Base-by-base conservation (phyloP, 2,888 invertebrate species). In the Sinhomidia bicolor region DNA sequence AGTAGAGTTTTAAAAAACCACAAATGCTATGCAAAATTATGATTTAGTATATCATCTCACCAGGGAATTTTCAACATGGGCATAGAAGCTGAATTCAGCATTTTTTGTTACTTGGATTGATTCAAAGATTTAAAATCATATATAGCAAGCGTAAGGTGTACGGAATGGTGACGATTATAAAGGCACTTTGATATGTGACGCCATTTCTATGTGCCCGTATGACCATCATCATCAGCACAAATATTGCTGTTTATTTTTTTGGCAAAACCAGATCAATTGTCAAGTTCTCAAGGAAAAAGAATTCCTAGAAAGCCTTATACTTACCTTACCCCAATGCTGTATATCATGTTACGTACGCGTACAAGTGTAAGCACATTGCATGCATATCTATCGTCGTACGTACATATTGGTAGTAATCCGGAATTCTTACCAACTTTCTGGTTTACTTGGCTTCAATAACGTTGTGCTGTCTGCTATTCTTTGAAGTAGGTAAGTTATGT, bases 241-340 rank as follows among this genome's bases (percentile, higher is more conserved):
- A 1, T 23, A 54, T 68, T 68, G 47, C 71, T 44, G 20, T 71
- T 71, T 20, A 32, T 26, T 44, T 41, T 71, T 71, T 20, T 0
- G 20, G 23, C 44, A 44, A 44, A 71, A 71, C 1, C 9, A 17
- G 20, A 47, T 71, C 71, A 47, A 71, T 71, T 71, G 44, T 44
- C 71, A 71, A 71, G 65, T 54, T 81, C 26, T 29, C 65, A 81
- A 68, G 62, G 20, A 60, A 65, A 57, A 29, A 51, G n/a, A 20
- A 82, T 82, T 82, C 23, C 32, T 23, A 26, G 51, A 51, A 29
- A 51, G 29, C 65, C 54, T 71, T 17, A 1, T 65, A 68, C 79
- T 20, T 79, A 68, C 81, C 81, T 82, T 68, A 68, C 81, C 81
- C 54, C 32, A 68, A 82, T 62, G 26, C 29, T n/a, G 1, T 23